Conservation (phyloP, 2,113 vertebrate genomes). For the Thunnus maccoyii region DNA sequence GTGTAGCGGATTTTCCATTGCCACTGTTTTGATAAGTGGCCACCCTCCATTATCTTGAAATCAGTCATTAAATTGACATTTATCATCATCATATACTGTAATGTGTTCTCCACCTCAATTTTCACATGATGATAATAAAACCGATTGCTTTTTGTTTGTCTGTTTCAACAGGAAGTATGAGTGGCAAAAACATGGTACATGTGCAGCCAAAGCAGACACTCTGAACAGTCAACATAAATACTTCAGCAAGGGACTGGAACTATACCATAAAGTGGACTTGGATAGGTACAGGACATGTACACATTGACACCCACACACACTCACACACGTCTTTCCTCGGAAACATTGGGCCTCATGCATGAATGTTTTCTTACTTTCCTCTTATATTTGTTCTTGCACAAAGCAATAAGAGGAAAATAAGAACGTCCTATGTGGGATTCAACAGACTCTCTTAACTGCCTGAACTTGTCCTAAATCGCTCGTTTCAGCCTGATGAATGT, state of each 20-base stretch:
- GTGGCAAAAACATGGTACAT: slow-evolving; percentile 81
- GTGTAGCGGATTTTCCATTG: too few relatives aligned
- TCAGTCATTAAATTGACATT: background rate
- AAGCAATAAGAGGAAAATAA: too few relatives aligned
- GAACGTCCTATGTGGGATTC: too few relatives aligned
- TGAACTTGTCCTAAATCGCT: too few relatives aligned
- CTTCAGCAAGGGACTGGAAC: slow-evolving; percentile 78
- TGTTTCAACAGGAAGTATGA: slow-evolving; percentile 76
- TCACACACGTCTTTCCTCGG: background rate
- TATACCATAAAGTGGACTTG: slow-evolving; percentile 79
- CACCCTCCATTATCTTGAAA: background rate
- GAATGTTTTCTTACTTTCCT: too few relatives aligned
- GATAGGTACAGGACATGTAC: slow-evolving; percentile 53
- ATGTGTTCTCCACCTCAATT: background rate
- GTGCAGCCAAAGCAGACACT: slow-evolving; percentile 68
- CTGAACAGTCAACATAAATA: slow-evolving; percentile 79
- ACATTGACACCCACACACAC: background rate
- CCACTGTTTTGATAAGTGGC: background rate
- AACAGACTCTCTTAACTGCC: too few relatives aligned
- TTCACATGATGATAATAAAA: background rate
- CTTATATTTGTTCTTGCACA: too few relatives aligned
- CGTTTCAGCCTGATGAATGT: too few relatives aligned
- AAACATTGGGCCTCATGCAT: background rate
- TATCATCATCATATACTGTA: background rate
- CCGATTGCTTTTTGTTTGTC: background rate